Conservation (phyloP, 2,113 vertebrate genomes). For the Urocolius indicus region DNA sequence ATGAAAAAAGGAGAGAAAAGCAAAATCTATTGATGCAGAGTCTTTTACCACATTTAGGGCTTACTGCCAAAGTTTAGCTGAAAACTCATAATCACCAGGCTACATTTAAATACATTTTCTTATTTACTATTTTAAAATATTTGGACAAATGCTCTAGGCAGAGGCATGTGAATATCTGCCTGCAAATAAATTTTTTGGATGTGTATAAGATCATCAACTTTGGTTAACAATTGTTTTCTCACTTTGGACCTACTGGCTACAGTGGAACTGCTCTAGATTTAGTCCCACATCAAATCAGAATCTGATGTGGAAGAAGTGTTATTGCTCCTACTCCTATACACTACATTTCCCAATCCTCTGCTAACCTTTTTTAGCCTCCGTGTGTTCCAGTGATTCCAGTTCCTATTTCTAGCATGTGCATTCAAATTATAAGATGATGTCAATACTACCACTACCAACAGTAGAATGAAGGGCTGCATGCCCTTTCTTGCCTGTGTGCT, state of each 20-base stretch:
- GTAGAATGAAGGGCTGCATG: background rate
- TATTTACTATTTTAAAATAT: constrained; percentile 21
- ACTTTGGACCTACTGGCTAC: background rate
- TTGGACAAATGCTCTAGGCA: constrained; percentile 13
- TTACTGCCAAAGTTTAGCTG: constrained; percentile 35
- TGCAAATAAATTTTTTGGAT: constrained; percentile 2
- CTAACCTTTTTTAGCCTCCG: background rate
- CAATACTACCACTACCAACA: background rate
- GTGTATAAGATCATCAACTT: background rate
- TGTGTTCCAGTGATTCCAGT: background rate
- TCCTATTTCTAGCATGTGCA: background rate
- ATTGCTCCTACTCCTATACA: background rate
- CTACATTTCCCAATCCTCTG: background rate
- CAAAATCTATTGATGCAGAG: background rate
- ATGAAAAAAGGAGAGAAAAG: background rate
- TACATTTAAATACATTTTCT: background rate
- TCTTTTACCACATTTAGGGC: constrained; percentile 1
- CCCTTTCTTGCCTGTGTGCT: background rate
- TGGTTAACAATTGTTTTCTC: background rate
- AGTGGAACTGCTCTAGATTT: constrained; percentile 2
- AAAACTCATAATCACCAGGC: background rate
- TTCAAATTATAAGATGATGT: background rate
- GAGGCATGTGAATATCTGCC: background rate
- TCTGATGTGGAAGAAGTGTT: background rate
- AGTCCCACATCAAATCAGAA: constrained; percentile 7